A percentile compares a stretch with the other conserved stretches of the same genome.
phyloP scores from a whole-genome alignment of 2,797 vertebrate species.

The Potorous gilbertii region DNA sequence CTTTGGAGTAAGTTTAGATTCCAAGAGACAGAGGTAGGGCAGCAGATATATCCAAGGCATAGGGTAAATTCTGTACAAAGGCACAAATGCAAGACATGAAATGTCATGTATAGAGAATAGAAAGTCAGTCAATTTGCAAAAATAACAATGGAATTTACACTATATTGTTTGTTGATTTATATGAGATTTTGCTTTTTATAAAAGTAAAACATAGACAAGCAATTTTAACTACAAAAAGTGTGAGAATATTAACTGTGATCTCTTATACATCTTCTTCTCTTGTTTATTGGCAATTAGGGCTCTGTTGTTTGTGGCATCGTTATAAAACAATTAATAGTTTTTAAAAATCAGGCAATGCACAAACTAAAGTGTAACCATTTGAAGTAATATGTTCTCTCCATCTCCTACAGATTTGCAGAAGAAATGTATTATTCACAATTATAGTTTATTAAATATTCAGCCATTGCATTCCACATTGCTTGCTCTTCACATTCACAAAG shows the following conservation, averaged over 20 bases:
- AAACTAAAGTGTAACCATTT: conserved; percentile 58
- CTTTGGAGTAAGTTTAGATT: neutral
- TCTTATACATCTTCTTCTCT: conserved; percentile 37
- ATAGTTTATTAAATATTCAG: conserved; percentile 61
- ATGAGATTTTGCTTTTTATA: neutral
- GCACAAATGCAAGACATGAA: neutral
- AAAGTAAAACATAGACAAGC: neutral
- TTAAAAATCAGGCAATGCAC: conserved; percentile 41
- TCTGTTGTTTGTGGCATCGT: conserved; percentile 23
- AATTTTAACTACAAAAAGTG: conserved; percentile 36
- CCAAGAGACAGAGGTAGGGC: neutral
- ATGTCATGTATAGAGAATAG: neutral
- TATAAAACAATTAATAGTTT: conserved; percentile 46
- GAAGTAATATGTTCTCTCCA: conserved; percentile 50
- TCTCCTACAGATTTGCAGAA: conserved; percentile 59
- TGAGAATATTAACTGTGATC: conserved; percentile 29
- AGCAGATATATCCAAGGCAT: neutral
- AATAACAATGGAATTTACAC: neutral
- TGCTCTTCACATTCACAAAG: conserved; percentile 50
- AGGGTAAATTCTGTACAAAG: neutral
- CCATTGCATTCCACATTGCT: conserved; percentile 55
- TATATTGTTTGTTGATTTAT: neutral
- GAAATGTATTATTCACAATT: conserved; percentile 34
- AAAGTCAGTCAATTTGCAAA: neutral
- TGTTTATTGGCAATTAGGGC: conserved; percentile 45